Evolutionary conservation across 2,888 invertebrate genomes (phyloP), one percentile per base, ranked within the genome.

Genomic region (Lycia hirtaria): DNA sequence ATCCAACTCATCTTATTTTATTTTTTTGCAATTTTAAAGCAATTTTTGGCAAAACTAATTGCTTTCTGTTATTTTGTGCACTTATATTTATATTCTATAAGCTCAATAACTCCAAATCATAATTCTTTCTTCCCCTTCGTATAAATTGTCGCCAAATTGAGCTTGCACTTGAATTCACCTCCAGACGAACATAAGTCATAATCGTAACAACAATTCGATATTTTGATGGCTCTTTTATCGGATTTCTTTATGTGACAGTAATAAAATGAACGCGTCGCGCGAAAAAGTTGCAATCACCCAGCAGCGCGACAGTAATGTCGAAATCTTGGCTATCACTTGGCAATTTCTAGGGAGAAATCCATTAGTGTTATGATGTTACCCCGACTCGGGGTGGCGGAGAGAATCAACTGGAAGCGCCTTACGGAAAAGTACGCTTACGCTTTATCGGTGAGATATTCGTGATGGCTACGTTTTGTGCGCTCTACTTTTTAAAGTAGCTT

Each of bases 321-420:
- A 70, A 72, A 71, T 75, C 73, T 77, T 69, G 68, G 73, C 72
- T 78, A 76, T 75, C 76, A 72, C 74, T 72, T 68, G 68, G 75
- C 72, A 72, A 76, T 81, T 80, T 76, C 79, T 81, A 68, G 64
- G 58, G 67, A 66, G 71, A 78, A 82, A 78, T 78, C 83, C 83
- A 85, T 85, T 84, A 85, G 81, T 75, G 79, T 77, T 84, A 83
- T 81, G 77, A 81, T 71, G 62, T 65, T 64, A 49, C 53, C 58
- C 43, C 63, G 60, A 7, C 56, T 22, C 33, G 51, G 41, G 7
- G 28, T 17, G 48, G 28, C 14, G 48, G 28, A 37, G 32, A 19
- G 24, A 30, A 32, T 22, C 9, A 17, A 41, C 49, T 49, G 24
- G 49, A 54, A 49, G 45, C 17, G 48, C 24, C 44, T 32, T 33